Percentiles rank a stretch among this genome's conserved stretches.
Conservation (phyloP, 2,888 invertebrate species). For the Drosophila diplacantha region DNA sequence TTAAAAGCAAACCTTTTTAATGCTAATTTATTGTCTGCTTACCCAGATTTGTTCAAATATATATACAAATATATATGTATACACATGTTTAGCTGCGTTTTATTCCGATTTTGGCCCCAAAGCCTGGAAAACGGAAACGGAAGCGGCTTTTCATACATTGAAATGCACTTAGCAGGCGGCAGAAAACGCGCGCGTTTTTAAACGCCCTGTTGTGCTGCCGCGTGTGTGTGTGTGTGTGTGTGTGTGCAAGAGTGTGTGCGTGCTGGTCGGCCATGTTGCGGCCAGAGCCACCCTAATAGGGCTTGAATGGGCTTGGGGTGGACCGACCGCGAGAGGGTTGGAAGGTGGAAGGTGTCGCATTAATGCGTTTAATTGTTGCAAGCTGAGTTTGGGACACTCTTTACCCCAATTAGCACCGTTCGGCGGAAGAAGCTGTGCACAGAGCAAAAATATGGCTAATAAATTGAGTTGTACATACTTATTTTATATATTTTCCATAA, state of each 20-base stretch:
- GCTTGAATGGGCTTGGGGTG: slow-evolving; percentile 8
- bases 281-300: slow-evolving; percentile 40
- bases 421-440: not conserved
- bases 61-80: not conserved
- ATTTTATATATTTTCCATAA: not conserved
- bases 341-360: slow-evolving; percentile 59
- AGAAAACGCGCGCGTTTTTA: slow-evolving; percentile 62
- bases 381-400: slow-evolving; percentile 40
- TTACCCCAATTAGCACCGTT: slow-evolving; percentile 53
- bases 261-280: slow-evolving; percentile 64
- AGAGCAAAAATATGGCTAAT: not conserved
- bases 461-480: too few relatives aligned
- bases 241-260: slow-evolving; percentile 22
- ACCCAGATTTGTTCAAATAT: not conserved
- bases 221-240: slow-evolving; percentile 2
- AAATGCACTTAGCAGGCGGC: slow-evolving; percentile 62
- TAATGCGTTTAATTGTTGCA: slow-evolving; percentile 67
- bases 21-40: not conserved
- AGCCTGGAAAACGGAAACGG: slow-evolving; percentile 25
- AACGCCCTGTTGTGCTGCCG: slow-evolving; percentile 47
- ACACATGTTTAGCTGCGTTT: slow-evolving; percentile 9
- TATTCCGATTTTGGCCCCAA: slow-evolving; percentile 14
- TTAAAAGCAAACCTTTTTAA: not conserved
- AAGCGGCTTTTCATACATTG: slow-evolving; percentile 53
- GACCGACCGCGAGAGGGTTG: slow-evolving; percentile 10